Evolutionary conservation across 2,797 vertebrate species (phyloP).

Genomic region (Ispidina lecontei): DNA sequence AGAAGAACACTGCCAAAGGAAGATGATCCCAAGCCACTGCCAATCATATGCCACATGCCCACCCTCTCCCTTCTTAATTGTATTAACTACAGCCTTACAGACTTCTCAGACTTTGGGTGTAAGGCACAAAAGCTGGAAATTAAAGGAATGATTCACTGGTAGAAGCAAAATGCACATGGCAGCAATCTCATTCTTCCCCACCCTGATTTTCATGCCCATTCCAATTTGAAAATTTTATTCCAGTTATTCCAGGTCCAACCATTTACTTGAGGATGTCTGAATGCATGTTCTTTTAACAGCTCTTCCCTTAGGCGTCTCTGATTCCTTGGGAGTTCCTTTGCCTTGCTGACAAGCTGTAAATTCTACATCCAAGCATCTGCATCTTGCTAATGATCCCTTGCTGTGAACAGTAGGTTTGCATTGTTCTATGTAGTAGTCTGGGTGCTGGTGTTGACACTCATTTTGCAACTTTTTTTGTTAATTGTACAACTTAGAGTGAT

Average conservation of each 20-base stretch:
- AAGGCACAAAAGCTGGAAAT: slow-evolving; percentile 33
- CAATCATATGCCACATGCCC: background rate
- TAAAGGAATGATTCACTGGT: slow-evolving; percentile 11
- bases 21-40: background rate
- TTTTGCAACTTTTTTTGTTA: background rate
- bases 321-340: slow-evolving; percentile 1
- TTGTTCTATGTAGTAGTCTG: background rate
- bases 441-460: background rate
- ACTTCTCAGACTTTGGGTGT: background rate
- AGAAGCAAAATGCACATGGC: background rate
- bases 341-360: background rate
- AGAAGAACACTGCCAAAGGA: background rate
- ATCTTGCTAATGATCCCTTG: background rate
- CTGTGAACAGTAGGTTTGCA: background rate
- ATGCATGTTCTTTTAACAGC: background rate
- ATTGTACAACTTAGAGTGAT: background rate
- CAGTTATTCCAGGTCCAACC: slow-evolving; percentile 34
- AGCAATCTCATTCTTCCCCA: slow-evolving; percentile 24
- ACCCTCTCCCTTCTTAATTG: background rate
- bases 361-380: background rate
- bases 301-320: background rate
- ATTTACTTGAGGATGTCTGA: background rate
- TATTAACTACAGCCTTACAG: background rate
- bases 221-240: slow-evolving; percentile 23
- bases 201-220: slow-evolving; percentile 25